Base-by-base conservation (phyloP, 2,888 invertebrate species). In the Eupithecia tripunctaria region DNA sequence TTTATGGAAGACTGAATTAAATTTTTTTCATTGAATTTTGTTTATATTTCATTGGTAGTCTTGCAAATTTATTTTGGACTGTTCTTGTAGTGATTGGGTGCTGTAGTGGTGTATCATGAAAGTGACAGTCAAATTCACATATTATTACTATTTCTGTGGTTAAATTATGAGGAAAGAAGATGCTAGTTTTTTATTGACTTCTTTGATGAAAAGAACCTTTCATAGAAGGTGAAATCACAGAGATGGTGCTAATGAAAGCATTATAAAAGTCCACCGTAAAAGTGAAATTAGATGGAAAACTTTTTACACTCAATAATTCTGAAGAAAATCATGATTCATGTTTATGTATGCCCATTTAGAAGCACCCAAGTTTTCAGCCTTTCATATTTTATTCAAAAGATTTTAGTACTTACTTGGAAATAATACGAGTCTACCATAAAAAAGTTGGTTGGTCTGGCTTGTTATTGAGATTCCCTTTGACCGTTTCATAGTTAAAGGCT, bases 321-420 rank as follows among this genome's bases (percentile, higher is more conserved):
- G 78, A 79, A 70, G 74, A 78, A 79, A 82, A 80, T 81, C 70
- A 74, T 74, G 73, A 74, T 38, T 67, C 77, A 78, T 81, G 79
- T 84, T 83, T 82, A 81, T 82, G 83, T 80, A 82, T 81, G 79
- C 75, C 80, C 79, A 76, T 81, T 82, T 79, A 75, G 76, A 62
- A 77, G 75, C 73, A 70, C 64, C 67, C 32, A 67, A 73, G 63
- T 68, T 70, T 67, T 62, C 32, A 51, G 41, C 66, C 60, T 62
- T 25, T 36, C 65, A 72, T 73, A 69, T 67, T 63, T 38, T 73
- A 73, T 73, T 73, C 69, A 73, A 62, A 70, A 73, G 69, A 62
- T 73, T 73, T 73, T 27, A 80, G 36, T 36, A 36, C 36, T 80
- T 79, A 63, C 63, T 63, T 43, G 15, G 59, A 60, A 60, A 60